These are phyloP conservation scores for Synodontis membranacea DNA, from an alignment of 2,113 vertebrate species.

Conservation along the genomic window DNA sequence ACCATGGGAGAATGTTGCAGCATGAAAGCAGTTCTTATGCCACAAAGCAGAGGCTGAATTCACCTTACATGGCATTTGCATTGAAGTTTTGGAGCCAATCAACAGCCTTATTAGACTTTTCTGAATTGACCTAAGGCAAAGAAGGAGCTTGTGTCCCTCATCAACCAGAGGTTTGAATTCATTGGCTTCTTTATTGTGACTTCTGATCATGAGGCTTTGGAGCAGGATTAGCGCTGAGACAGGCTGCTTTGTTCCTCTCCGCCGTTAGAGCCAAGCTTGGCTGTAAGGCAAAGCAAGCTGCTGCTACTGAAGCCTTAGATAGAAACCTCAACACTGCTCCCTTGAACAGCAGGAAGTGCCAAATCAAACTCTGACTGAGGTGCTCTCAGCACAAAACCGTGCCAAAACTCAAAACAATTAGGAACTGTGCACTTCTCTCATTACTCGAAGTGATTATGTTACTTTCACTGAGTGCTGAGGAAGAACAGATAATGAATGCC, in stretches of 20 bases:
- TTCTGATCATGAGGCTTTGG: slow-evolving; percentile 68
- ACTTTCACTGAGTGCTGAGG: not conserved
- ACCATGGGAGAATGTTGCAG: slow-evolving; percentile 63
- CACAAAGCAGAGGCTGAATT: slow-evolving; percentile 10
- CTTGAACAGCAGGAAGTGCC: slow-evolving; percentile 35
- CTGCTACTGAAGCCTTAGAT: slow-evolving; percentile 67
- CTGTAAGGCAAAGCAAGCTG: slow-evolving; percentile 77
- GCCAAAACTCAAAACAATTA: slow-evolving; percentile 16
- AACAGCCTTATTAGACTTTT: slow-evolving; percentile 70
- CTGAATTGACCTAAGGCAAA: slow-evolving; percentile 65
- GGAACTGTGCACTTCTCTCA: slow-evolving; percentile 4
- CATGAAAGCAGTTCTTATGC: slow-evolving; percentile 65
- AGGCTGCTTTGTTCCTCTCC: slow-evolving; percentile 67
- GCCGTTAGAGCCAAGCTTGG: slow-evolving; percentile 64
- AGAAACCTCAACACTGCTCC: slow-evolving; percentile 60
- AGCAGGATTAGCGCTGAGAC: slow-evolving; percentile 75
- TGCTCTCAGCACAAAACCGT: slow-evolving; percentile 31
- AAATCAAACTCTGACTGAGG: slow-evolving; percentile 41
- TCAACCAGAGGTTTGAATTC: slow-evolving; percentile 71
- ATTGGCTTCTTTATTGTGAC: slow-evolving; percentile 70
- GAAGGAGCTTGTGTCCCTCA: slow-evolving; percentile 63
- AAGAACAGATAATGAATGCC: not conserved
- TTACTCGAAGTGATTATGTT: not conserved
- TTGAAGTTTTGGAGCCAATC: slow-evolving; percentile 7
- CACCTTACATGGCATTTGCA: slow-evolving; percentile 1